Percentiles rank a stretch among this genome's conserved stretches.
Evolutionary conservation across 92 coral and sea anemone genomes (phyloP).

Genomic region (Porites cylindrica): DNA sequence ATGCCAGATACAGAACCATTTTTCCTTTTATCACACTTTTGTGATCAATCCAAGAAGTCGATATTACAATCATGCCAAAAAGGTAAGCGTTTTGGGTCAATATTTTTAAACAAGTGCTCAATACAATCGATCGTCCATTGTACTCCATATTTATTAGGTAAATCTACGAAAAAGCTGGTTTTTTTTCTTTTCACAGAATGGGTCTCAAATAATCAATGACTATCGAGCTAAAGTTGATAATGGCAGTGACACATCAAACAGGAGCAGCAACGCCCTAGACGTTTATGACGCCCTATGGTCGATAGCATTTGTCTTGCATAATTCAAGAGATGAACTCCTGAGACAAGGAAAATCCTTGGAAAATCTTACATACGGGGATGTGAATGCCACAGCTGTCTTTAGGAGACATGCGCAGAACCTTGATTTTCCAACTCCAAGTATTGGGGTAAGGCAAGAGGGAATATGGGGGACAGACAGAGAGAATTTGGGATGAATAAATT

Average conservation of each 20-base stretch:
- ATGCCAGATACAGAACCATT: slow-evolving; percentile 85
- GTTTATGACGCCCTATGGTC: slow-evolving; percentile 98
- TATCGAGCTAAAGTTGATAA: slow-evolving; percentile 73
- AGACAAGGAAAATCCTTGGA: slow-evolving; percentile 64
- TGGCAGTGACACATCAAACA: slow-evolving; percentile 74
- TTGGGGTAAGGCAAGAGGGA: slow-evolving; percentile 43
- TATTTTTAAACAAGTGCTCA: too few relatives aligned
- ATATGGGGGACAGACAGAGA: too few relatives aligned
- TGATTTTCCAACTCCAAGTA: slow-evolving; percentile 73
- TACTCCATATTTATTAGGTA: too few relatives aligned
- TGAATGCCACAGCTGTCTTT: slow-evolving; percentile 69
- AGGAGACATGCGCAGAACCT: slow-evolving; percentile 62
- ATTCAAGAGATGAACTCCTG: slow-evolving; percentile 59
- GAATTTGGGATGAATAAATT: too few relatives aligned
- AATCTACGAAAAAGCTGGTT: too few relatives aligned
- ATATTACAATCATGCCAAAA: slow-evolving; percentile 5
- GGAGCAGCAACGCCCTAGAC: slow-evolving; percentile 61
- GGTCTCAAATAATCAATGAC: slow-evolving; percentile 54
- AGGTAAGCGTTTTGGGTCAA: slow-evolving; percentile 7
- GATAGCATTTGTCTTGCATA: slow-evolving; percentile 85
- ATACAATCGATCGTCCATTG: too few relatives aligned
- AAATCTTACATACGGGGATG: slow-evolving; percentile 81
- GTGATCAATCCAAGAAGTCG: background rate
- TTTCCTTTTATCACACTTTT: slow-evolving; percentile 39
- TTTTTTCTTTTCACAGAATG: slow-evolving; percentile 44